Evolutionary conservation across 2,113 vertebrate species (phyloP), one percentile per base, ranked within the genome.

Genomic region (Notarius lentiginosus): DNA sequence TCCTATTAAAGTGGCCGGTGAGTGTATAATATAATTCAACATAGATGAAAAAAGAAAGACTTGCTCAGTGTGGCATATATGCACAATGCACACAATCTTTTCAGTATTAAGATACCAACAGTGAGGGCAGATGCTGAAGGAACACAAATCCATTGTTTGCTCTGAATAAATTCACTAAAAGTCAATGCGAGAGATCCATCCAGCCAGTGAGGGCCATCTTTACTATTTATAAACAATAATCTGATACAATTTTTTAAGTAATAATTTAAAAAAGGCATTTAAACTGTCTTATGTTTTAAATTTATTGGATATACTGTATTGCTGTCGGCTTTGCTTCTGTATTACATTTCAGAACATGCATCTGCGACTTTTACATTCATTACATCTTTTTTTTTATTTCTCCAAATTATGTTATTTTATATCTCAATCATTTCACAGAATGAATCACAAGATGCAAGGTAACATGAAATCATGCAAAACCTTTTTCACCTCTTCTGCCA

Each of bases 161-260:
- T 41, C 79, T 20, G 79, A 80, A 60, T 80, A 80, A 41, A 80
- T 80, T 34, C 56, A 80, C 27, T 60, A 81, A 61, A 80, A 81
- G 30, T 61, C 79, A 81, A 24, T 80, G 79, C 30, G 41, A 80
- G 60, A 61, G 55, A 41, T 81, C 56, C 56, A 61, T 41, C 30
- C 55, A 58, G 10, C 4, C 27, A 0, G 30, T 80, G 30, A 47
- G 5, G 61, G 22, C 30, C 9, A 81, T 61, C 7, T 61, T 61
- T 2, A 9, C 20, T 56, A 41, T 81, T 61, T 20, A 56, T 34
- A 34, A 60, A 30, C 15, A 7, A 51, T 77, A 55, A 53, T 53
- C 24, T 75, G 1, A 49, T 51, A 51, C 0, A 47, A 49, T 24
- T 76, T 76, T 53, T 76, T 51, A 76, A n/a, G 18, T 73, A 11